These are phyloP conservation scores for Hippocampus kuda DNA, from an alignment of 2,797 vertebrate genomes.

Conservation along the genomic window DNA sequence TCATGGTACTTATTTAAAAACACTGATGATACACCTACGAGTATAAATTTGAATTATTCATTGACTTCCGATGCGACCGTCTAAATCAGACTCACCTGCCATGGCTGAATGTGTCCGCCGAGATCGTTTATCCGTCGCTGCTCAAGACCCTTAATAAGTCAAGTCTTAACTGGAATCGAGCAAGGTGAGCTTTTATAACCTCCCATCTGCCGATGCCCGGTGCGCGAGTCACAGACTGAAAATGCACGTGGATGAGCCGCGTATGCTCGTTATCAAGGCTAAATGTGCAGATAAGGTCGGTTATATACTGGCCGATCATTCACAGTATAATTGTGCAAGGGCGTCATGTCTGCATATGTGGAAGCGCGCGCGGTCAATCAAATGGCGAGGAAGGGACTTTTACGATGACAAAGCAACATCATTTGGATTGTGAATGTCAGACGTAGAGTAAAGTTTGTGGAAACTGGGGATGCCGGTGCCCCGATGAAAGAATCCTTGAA, in stretches of 20 bases:
- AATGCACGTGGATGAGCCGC: slow-evolving; percentile 3
- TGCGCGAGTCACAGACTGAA: not conserved
- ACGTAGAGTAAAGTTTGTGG: not conserved
- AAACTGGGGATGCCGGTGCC: not conserved
- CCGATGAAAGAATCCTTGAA: not conserved
- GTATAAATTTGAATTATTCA: not conserved
- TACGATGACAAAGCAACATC: not conserved
- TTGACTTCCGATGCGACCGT: not conserved
- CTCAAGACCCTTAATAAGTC: slow-evolving; percentile 27
- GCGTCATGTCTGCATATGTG: not conserved
- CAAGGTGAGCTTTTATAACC: slow-evolving; percentile 28
- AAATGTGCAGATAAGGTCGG: not conserved
- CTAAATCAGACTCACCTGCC: slow-evolving; percentile 55
- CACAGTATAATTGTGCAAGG: not conserved
- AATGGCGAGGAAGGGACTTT: not conserved
- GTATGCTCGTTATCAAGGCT: not conserved
- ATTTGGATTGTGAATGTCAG: not conserved
- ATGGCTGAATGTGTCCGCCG: slow-evolving; percentile 42
- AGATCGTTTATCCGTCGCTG: slow-evolving; percentile 14
- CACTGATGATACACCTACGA: not conserved
- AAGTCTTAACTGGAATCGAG: slow-evolving; percentile 7
- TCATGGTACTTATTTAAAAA: not conserved
- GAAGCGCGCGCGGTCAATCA: not conserved
- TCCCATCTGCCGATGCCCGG: slow-evolving; percentile 22
- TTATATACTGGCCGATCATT: slow-evolving; percentile 1